phyloP scores from a whole-genome alignment of 2,888 invertebrate species.

The Cyclophora punctaria region DNA sequence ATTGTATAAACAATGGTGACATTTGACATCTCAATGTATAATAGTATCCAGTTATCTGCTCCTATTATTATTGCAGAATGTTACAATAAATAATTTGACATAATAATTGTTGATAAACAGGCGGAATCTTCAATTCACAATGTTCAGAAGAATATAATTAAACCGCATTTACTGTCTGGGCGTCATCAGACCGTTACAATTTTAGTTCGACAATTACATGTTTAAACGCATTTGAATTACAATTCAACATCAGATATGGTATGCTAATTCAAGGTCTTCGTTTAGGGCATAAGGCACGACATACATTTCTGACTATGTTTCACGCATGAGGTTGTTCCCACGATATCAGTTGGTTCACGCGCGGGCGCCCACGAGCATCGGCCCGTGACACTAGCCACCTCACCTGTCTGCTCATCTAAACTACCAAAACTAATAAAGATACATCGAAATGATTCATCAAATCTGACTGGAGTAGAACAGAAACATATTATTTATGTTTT shows the following conservation, averaged over 20 bases:
- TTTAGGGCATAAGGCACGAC: conserved; percentile 19
- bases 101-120: conserved; percentile 1
- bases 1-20: conserved; percentile 20
- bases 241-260: too few relatives aligned
- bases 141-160: too few relatives aligned
- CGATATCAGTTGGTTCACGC: conserved; percentile 66
- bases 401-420: conserved; percentile 23
- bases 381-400: conserved; percentile 36
- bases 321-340: conserved; percentile 58
- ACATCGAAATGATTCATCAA: too few relatives aligned
- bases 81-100: conserved; percentile 3
- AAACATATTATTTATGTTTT: conserved; percentile 2
- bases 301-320: conserved; percentile 22
- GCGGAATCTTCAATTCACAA: conserved; percentile 1
- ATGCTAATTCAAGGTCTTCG: neutral
- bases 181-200: too few relatives aligned
- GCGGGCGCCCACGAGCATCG: conserved; percentile 45
- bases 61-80: conserved; percentile 4
- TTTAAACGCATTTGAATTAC: conserved; percentile 2
- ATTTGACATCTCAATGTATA: conserved; percentile 13
- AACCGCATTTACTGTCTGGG: too few relatives aligned
- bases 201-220: too few relatives aligned
- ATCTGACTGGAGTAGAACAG: neutral
- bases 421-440: too few relatives aligned
- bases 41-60: conserved; percentile 6